Evolutionary conservation across 2,113 vertebrate species (phyloP), one percentile per base, ranked within the genome.

Genomic region (Redunca redunca): DNA sequence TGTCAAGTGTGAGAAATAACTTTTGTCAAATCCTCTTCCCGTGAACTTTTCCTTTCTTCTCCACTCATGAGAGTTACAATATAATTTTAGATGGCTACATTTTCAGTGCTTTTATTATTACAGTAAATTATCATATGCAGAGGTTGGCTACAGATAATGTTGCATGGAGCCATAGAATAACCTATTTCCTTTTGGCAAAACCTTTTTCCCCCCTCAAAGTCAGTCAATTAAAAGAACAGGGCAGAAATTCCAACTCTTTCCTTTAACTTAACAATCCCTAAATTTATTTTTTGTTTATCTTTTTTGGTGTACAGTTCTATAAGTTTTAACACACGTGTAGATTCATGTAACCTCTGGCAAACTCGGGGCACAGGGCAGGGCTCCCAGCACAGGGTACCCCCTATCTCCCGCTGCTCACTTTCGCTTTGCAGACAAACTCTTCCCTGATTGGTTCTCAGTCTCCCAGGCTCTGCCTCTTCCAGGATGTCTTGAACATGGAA

Each of bases 351-450:
- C 36, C 50, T 21, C 28, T 17, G 14, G 21, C n/a, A 78, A 15
- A 62, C 3, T 15, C 3, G 52, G 48, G 71, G 46, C n/a, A 4
- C 14, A 50, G 58, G n/a, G 23, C 2, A 21, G 13, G 1, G 1
- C 28, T 1, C 7, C 2, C 26, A 11, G 2, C 36, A 40, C 62
- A 33, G 2, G 4, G 15, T 23, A 1, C 21, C 1, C 3, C 9
- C 30, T 0, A 16, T 55, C 6, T 26, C 21, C 10, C 17, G 9
- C 19, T 25, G 30, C 40, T 43, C 1, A 2, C 6, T 43, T 15
- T 43, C 14, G 12, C 23, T 48, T 11, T 33, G 57, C n/a, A 3
- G 62, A 48, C 14, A 11, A 12, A 16, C 5, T 3, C 7, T 28
- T 52, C 28, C 23, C 28, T 23, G 21, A 46, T 19, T 14, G 43